Conservation (phyloP, 2,797 vertebrate species). For the Kryptolebias ocellatus region DNA sequence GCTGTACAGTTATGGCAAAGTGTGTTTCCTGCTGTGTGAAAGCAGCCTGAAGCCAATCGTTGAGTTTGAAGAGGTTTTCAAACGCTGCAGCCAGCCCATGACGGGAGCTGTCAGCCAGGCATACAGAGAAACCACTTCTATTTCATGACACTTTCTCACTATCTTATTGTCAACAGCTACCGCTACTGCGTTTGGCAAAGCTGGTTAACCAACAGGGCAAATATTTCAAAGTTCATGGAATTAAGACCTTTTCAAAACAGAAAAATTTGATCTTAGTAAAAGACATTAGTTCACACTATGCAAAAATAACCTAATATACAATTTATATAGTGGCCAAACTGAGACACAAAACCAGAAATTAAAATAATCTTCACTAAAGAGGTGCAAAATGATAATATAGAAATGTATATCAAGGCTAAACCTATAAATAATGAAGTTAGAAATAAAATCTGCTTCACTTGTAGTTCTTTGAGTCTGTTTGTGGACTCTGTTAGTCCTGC, state of each 20-base stretch:
- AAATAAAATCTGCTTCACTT: not conserved
- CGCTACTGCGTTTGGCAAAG: not conserved
- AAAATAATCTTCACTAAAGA: no score
- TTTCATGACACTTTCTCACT: not conserved
- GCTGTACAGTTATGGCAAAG: not conserved
- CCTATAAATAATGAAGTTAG: not conserved
- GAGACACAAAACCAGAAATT: not conserved
- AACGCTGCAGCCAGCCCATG: not conserved
- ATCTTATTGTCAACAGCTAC: not conserved
- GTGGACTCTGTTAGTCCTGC: no score
- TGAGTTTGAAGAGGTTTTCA: not conserved
- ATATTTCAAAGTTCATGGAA: not conserved
- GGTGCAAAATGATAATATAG: no score
- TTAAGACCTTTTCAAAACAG: not conserved
- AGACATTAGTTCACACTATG: no score
- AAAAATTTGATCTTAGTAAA: no score
- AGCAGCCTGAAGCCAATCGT: slow-evolving; percentile 3
- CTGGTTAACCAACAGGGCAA: not conserved
- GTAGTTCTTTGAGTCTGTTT: not conserved
- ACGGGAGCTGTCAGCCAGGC: not conserved
- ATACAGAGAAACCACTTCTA: not conserved
- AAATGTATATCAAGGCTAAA: no score
- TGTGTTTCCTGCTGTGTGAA: slow-evolving; percentile 11
- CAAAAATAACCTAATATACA: not conserved
- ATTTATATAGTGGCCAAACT: not conserved